Percentiles rank a stretch among this genome's conserved stretches.
Evolutionary conservation across 1,140 invertebrate genomes (phyloP).

Genomic region (Drosophila tani): DNA sequence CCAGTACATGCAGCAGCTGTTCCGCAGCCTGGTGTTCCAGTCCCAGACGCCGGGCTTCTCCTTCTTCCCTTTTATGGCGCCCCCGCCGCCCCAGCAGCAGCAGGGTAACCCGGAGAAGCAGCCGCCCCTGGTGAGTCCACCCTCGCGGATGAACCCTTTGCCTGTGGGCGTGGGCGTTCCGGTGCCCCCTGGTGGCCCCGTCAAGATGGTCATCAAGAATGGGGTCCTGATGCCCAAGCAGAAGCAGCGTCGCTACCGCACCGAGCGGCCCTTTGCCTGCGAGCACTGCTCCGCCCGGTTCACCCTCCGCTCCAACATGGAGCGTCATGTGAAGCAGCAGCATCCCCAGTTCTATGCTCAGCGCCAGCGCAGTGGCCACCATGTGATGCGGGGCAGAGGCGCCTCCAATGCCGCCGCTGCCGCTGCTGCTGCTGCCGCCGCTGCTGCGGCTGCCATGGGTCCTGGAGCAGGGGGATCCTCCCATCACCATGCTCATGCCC

Average conservation of each 20-base stretch:
- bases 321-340: constrained; percentile 96
- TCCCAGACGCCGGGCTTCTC: constrained; percentile 84
- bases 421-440: constrained; percentile 46
- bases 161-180: constrained; percentile 34
- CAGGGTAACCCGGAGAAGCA: constrained; percentile 86
- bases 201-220: constrained; percentile 96
- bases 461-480: not conserved
- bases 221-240: constrained; percentile 95
- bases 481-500: constrained; percentile 1
- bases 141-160: not conserved
- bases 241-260: constrained; percentile 95
- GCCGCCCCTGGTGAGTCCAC: constrained; percentile 18
- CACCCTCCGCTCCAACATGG: constrained; percentile 96
- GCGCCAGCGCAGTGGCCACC: constrained; percentile 86
- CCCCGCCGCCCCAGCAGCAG: constrained; percentile 87
- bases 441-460: constrained; percentile 53
- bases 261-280: constrained; percentile 95
- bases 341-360: constrained; percentile 95
- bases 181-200: constrained; percentile 86
- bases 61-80: constrained; percentile 85
- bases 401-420: constrained; percentile 53
- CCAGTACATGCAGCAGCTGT: constrained; percentile 86
- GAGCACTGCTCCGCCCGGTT: constrained; percentile 95
- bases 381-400: constrained; percentile 84
- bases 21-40: constrained; percentile 86